Evolutionary conservation across 2,797 vertebrate species (phyloP), one percentile per base, ranked within the genome.

Genomic region (Austrolebias charrua): DNA sequence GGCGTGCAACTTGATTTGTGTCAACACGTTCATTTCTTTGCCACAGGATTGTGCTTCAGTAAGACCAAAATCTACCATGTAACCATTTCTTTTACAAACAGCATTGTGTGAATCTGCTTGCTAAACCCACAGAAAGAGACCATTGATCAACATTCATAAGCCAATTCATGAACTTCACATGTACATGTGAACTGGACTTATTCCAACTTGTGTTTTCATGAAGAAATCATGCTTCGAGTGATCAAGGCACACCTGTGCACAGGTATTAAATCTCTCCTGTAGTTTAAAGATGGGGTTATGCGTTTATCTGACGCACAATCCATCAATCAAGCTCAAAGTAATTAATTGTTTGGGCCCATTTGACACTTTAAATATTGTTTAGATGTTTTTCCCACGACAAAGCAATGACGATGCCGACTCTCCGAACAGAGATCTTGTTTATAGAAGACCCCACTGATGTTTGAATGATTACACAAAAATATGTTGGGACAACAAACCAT

Each of bases 401-500:
- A 29, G 71, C 4, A 13, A 42, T 61, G 10, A 60, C 54, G n/a
- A 63, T 7, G 19, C 0, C 18, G 16, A 53, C 69, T 75, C 72
- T 70, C 52, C 50, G 3, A 55, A 63, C 50, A 38, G 44, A 15
- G 11, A 4, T 0, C 2, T 28, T 15, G 24, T 35, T 40, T 61
- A 24, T 49, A 13, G 16, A 49, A 11, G 54, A 33, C 33, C 35
- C 33, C 24, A 49, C 1, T 66, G 63, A 66, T 42, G 62, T 40
- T 20, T 54, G 47, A 69, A 63, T 58, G 59, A 58, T 33, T 48
- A 66, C 49, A 7, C 20, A 16, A 48, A 43, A 20, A 71, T 71
- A 76, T 51, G 63, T 33, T 59, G 16, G 33, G 33, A 64, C 44
- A 81, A 73, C 31, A 62, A 42, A 55, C 35, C 16, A 35, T n/a